These are phyloP conservation scores for Pimephales promelas DNA, from an alignment of 2,113 vertebrate genomes.

Conservation along the genomic window DNA sequence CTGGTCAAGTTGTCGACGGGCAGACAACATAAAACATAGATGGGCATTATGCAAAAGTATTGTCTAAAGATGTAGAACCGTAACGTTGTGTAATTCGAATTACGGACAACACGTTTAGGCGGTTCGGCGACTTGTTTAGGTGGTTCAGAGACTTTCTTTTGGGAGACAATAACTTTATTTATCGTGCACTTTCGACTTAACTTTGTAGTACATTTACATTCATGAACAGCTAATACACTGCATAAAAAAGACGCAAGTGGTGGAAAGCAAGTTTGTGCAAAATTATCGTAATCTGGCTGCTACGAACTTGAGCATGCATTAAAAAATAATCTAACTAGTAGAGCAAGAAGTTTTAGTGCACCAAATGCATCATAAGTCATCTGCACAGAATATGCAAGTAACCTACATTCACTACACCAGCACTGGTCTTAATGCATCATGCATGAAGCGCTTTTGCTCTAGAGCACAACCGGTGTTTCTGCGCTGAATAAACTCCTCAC, in stretches of 20 bases:
- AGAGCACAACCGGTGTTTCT: not conserved
- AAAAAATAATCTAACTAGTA: not conserved
- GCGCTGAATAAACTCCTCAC: not conserved
- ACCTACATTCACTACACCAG: not conserved
- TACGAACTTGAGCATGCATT: not conserved
- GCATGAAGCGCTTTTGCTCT: constrained; percentile 8
- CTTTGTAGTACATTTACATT: no score
- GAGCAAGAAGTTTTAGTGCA: not conserved
- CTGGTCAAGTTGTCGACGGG: no score
- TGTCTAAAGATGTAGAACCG: no score
- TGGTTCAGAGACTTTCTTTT: no score
- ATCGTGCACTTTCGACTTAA: no score
- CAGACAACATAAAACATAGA: no score
- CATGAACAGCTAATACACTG: no score
- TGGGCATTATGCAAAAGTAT: no score
- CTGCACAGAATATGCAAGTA: not conserved
- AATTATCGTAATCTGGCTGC: not conserved
- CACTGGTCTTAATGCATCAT: constrained; percentile 23
- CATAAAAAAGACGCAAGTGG: not conserved
- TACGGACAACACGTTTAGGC: no score
- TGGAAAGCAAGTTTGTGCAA: not conserved
- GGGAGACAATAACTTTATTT: no score
- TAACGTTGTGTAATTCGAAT: no score
- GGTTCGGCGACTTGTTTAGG: no score
- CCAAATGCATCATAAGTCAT: not conserved